These are phyloP conservation scores for Sebastes taczanowskii DNA, from an alignment of 2,797 vertebrate species.

Conservation along the genomic window DNA sequence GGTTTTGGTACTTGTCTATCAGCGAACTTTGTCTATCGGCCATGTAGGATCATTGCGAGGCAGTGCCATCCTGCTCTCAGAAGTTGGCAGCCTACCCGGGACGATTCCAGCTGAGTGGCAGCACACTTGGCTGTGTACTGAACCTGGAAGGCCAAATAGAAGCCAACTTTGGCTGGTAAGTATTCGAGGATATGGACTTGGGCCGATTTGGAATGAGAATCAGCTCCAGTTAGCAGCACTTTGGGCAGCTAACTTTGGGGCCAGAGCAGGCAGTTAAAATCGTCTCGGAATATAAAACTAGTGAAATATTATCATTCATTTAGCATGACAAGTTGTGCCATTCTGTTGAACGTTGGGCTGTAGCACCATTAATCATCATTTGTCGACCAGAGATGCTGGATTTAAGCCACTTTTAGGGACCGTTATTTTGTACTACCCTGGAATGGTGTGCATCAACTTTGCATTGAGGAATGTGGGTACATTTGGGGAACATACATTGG, in stretches of 20 bases:
- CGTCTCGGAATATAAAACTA: background rate
- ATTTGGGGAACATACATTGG: background rate
- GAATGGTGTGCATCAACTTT: background rate
- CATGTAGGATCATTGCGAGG: background rate
- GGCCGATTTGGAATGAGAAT: slow-evolving; percentile 15
- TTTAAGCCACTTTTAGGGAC: background rate
- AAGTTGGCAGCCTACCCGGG: background rate
- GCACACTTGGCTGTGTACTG: slow-evolving; percentile 20
- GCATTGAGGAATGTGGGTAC: background rate
- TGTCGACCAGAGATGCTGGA: background rate
- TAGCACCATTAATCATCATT: background rate
- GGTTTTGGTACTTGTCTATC: background rate
- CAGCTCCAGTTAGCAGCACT: slow-evolving; percentile 9
- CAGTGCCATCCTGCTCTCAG: background rate
- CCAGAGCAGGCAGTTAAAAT: background rate
- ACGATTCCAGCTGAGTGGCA: slow-evolving; percentile 18
- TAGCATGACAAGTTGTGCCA: background rate
- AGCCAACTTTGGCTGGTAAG: slow-evolving; percentile 21
- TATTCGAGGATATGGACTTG: background rate
- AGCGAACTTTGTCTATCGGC: background rate
- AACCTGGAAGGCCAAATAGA: slow-evolving; percentile 15
- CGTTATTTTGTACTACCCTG: background rate
- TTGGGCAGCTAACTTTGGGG: background rate
- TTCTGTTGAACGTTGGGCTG: background rate
- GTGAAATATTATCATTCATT: background rate